These are phyloP conservation scores for Fabriciana adippe DNA, from an alignment of 2,888 invertebrate species.

Conservation along the genomic window DNA sequence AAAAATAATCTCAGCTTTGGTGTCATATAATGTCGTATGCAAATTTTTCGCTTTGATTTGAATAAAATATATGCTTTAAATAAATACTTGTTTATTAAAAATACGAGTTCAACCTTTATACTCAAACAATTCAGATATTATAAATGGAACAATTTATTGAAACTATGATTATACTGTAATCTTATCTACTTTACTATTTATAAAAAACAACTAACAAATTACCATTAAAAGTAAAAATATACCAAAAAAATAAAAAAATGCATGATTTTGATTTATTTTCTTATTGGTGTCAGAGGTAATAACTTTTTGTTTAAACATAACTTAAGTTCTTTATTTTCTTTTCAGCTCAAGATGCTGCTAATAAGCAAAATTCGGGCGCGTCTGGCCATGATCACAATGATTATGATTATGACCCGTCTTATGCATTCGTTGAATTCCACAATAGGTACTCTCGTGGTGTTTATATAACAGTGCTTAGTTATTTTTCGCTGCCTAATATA, in stretches of 20 bases:
- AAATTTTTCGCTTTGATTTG: constrained; percentile 2
- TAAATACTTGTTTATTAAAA: background rate
- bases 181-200: background rate
- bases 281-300: background rate
- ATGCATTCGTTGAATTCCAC: constrained; percentile 89
- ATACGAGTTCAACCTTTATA: no score
- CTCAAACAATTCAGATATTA: no score
- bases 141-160: no score
- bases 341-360: constrained; percentile 60
- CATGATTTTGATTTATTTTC: constrained; percentile 16
- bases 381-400: constrained; percentile 77
- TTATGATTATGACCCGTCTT: constrained; percentile 88
- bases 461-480: no score
- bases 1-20: constrained; percentile 11
- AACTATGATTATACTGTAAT: no score
- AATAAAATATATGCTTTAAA: background rate
- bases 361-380: constrained; percentile 50
- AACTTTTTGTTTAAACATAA: background rate
- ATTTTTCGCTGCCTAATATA: no score
- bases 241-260: background rate
- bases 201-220: no score
- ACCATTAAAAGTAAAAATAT: no score
- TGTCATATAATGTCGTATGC: constrained; percentile 7
- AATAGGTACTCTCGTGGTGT: constrained; percentile 77
- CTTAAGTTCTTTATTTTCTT: constrained; percentile 38